Evolutionary conservation across 2,113 vertebrate genomes (phyloP).

Genomic region (Callopanchax toddi): DNA sequence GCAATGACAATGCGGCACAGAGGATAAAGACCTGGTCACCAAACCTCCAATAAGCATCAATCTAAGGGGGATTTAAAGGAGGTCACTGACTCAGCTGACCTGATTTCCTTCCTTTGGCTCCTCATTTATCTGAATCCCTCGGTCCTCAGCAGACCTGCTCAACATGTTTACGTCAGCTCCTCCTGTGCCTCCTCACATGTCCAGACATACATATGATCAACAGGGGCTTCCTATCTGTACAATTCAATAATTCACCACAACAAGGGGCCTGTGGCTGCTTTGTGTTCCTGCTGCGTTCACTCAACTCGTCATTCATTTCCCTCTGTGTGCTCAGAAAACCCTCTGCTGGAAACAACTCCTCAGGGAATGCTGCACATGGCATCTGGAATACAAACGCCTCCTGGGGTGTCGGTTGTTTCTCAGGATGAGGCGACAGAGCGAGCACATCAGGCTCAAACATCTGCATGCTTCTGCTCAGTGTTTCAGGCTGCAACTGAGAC

Average conservation of each 20-base stretch:
- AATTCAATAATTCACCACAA: conserved; percentile 13
- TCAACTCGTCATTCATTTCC: neutral
- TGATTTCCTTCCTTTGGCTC: neutral
- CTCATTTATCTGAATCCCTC: neutral
- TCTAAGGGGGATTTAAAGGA: neutral
- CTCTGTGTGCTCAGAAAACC: neutral
- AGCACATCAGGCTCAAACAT: neutral
- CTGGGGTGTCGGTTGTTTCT: neutral
- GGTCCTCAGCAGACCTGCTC: neutral
- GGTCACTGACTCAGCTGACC: neutral
- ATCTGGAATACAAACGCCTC: neutral
- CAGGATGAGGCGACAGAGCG: neutral
- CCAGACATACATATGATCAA: neutral
- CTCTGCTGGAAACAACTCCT: neutral
- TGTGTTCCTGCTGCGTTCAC: neutral
- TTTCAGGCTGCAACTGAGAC: conserved; percentile 19
- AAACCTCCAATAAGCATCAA: neutral
- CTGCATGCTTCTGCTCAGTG: neutral
- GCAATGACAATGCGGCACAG: neutral
- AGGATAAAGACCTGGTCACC: neutral
- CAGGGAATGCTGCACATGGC: neutral
- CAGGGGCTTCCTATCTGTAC: neutral
- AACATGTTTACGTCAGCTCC: neutral
- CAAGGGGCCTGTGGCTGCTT: neutral
- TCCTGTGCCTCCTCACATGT: neutral